A percentile compares a stretch with the other conserved stretches of the same genome.
Conservation (phyloP, 2,113 vertebrate genomes). For the Eidolon helvum region DNA sequence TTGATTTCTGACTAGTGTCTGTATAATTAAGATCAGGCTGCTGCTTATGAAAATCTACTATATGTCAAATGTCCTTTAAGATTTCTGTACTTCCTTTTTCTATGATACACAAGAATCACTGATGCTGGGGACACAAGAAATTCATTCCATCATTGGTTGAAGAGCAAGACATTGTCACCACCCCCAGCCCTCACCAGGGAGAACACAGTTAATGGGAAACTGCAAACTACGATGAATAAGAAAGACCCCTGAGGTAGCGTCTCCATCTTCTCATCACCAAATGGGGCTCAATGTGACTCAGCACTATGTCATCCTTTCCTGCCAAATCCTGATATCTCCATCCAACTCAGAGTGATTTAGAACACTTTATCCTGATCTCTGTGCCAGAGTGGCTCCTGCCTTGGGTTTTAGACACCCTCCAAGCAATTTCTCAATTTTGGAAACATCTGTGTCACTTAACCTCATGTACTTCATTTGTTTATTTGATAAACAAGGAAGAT, state of each 20-base stretch:
- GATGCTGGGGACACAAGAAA: neutral
- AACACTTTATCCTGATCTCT: neutral
- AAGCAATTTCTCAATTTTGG: constrained; percentile 4
- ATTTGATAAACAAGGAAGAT: neutral
- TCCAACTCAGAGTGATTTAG: neutral
- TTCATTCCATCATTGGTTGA: neutral
- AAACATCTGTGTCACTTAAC: neutral
- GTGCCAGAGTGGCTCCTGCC: neutral
- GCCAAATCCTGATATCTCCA: neutral
- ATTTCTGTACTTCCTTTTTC: neutral
- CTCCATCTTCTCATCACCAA: neutral
- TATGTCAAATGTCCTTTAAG: neutral
- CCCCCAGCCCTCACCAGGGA: neutral
- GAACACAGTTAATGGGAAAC: neutral
- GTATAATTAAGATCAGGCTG: neutral
- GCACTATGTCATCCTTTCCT: neutral
- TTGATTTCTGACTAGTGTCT: neutral
- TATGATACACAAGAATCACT: neutral
- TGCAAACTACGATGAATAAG: neutral
- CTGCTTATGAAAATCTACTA: neutral
- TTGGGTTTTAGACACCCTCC: neutral
- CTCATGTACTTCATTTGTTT: neutral
- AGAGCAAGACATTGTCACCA: neutral
- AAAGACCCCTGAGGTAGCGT: neutral
- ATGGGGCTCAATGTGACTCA: neutral